Evolutionary conservation across 2,113 vertebrate species (phyloP).

Genomic region (Rhadina sibilatrix): DNA sequence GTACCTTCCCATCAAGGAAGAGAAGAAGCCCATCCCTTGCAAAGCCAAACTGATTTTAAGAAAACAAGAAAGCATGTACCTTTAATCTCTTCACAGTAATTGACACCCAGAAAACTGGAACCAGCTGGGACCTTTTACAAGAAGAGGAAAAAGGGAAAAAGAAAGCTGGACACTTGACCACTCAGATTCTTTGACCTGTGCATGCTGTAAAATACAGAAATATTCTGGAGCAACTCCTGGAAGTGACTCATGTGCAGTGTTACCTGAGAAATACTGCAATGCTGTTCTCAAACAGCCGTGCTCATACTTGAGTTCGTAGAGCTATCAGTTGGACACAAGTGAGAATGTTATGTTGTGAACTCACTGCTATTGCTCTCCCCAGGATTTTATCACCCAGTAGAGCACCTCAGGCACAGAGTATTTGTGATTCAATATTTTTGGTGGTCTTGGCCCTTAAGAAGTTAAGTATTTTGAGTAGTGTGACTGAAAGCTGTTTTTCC

Average conservation of each 20-base stretch:
- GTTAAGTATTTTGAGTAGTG: not conserved
- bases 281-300: not conserved
- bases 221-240: not conserved
- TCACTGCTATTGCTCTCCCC: not conserved
- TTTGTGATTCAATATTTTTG: not conserved
- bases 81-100: not conserved
- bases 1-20: not conserved
- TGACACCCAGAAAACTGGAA: not conserved
- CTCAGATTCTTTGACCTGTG: not conserved
- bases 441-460: not conserved
- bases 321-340: not conserved
- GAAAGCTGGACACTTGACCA: not conserved
- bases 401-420: not conserved
- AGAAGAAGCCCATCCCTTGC: not conserved
- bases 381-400: not conserved
- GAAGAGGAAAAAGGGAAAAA: not conserved
- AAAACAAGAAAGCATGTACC: not conserved
- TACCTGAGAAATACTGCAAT: not conserved
- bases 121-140: not conserved
- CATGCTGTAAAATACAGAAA: not conserved
- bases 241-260: not conserved
- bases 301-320: not conserved
- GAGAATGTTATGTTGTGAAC: not conserved
- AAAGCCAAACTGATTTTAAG: not conserved
- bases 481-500: not conserved